Evolutionary conservation across 2,888 invertebrate genomes (phyloP).

Genomic region (Polymixis lichenea): DNA sequence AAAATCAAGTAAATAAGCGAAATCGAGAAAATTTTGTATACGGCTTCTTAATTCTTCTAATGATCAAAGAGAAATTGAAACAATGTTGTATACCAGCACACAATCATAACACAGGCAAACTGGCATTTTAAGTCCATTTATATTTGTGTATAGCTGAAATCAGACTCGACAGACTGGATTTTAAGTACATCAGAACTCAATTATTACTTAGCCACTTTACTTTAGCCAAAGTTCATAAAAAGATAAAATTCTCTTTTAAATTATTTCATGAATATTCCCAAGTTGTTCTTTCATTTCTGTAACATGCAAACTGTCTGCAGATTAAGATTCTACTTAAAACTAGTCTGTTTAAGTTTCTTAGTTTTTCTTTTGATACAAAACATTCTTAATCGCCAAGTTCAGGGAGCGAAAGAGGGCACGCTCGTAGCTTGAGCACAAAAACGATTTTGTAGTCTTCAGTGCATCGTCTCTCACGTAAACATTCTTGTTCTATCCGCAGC

Average conservation of each 20-base stretch:
- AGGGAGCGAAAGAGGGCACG: constrained; percentile 40
- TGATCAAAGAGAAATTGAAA: too few species aligned
- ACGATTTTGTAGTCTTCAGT: constrained; percentile 10
- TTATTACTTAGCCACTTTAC: not conserved
- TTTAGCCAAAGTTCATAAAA: not conserved
- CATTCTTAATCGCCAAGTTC: constrained; percentile 33
- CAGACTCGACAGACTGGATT: not conserved
- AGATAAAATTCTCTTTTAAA: not conserved
- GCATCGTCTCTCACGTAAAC: not conserved
- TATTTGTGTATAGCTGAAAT: not conserved
- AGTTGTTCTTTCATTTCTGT: constrained; percentile 5
- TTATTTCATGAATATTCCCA: constrained; percentile 7
- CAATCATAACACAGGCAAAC: not conserved
- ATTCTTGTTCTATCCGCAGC: not conserved
- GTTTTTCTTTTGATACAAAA: constrained; percentile 33
- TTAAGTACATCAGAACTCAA: not conserved
- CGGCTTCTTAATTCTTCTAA: too few species aligned
- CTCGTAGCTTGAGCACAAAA: constrained; percentile 17
- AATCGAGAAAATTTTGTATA: too few species aligned
- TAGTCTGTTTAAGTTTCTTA: constrained; percentile 5
- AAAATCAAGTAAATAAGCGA: too few species aligned
- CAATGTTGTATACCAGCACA: not conserved
- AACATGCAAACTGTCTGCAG: constrained; percentile 10
- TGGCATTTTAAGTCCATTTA: not conserved
- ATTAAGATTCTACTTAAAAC: constrained; percentile 30